A percentile compares a stretch with the other conserved stretches of the same genome.
phyloP scores from a whole-genome alignment of 2,113 vertebrate genomes.

The Agelaius phoeniceus region DNA sequence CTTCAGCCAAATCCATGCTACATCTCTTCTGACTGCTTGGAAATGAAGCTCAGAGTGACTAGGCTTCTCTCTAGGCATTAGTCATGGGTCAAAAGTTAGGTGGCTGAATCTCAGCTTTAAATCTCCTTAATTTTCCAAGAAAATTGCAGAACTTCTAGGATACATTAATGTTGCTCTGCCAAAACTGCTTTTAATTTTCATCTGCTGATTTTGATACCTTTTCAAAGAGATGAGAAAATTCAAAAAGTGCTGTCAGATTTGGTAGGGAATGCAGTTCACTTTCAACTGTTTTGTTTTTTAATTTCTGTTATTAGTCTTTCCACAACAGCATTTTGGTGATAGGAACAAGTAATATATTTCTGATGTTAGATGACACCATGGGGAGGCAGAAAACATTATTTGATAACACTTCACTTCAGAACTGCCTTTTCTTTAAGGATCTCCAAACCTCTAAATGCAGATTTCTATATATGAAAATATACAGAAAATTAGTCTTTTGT shows the following conservation, averaged over 20 bases:
- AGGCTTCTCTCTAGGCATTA: conserved; percentile 27
- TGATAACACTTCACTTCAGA: not conserved
- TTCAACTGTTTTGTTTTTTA: not conserved
- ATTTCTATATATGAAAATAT: not conserved
- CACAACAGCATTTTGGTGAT: not conserved
- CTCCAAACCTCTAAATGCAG: not conserved
- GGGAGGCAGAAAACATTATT: fast-evolving
- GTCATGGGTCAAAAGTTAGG: conserved; percentile 16
- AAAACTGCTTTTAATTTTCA: not conserved
- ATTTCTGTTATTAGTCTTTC: not conserved
- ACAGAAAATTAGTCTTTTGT: not conserved
- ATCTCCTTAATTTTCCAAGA: not conserved
- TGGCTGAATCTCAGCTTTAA: not conserved
- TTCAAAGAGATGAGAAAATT: not conserved
- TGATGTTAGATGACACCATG: not conserved
- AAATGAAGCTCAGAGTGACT: conserved; percentile 6
- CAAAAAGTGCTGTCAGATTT: not conserved
- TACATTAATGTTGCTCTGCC: not conserved
- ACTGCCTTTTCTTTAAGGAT: not conserved
- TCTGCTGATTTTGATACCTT: not conserved
- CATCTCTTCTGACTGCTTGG: not conserved
- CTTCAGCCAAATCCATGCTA: conserved; percentile 15
- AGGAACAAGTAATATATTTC: not conserved
- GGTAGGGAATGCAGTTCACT: not conserved
- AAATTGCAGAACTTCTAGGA: not conserved